Evolutionary conservation across 2,888 invertebrate genomes (phyloP).

Genomic region (Bruchidius siliquastri): DNA sequence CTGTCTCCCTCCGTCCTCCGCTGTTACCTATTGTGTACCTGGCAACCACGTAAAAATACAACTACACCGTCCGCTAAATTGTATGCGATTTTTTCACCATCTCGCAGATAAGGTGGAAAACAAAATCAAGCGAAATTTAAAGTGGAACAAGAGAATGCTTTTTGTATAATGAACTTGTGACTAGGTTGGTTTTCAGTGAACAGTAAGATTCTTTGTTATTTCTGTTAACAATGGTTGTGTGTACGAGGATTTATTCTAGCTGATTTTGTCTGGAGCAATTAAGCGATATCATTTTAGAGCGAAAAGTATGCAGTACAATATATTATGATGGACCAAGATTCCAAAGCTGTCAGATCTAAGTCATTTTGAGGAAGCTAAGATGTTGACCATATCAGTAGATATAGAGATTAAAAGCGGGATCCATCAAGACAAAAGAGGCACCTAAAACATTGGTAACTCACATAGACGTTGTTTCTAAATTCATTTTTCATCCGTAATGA

Average conservation of each 20-base stretch:
- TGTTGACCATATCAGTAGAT: too few relatives aligned
- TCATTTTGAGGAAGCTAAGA: too few relatives aligned
- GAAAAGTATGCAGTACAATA: too few relatives aligned
- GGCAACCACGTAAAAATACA: neutral
- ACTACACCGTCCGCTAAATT: neutral
- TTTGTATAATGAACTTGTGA: neutral
- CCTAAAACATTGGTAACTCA: too few relatives aligned
- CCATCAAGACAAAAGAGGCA: too few relatives aligned
- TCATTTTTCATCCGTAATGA: too few relatives aligned
- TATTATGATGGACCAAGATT: too few relatives aligned
- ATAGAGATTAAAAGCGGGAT: too few relatives aligned
- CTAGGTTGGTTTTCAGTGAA: neutral
- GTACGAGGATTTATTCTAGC: neutral
- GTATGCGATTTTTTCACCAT: neutral
- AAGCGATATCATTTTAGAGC: too few relatives aligned
- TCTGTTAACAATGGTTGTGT: neutral
- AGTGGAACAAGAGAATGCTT: neutral
- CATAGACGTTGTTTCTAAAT: too few relatives aligned
- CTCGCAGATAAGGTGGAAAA: neutral
- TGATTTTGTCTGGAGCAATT: neutral
- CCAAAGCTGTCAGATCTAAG: too few relatives aligned
- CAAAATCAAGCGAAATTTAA: neutral
- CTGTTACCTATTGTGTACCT: neutral
- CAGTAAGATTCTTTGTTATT: neutral
- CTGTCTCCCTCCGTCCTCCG: neutral